Percentiles rank a stretch among this genome's conserved stretches.
These are phyloP conservation scores for Pachyrhynchus sulphureomaculatus DNA, from an alignment of 1,140 invertebrate genomes.

Conservation along the genomic window DNA sequence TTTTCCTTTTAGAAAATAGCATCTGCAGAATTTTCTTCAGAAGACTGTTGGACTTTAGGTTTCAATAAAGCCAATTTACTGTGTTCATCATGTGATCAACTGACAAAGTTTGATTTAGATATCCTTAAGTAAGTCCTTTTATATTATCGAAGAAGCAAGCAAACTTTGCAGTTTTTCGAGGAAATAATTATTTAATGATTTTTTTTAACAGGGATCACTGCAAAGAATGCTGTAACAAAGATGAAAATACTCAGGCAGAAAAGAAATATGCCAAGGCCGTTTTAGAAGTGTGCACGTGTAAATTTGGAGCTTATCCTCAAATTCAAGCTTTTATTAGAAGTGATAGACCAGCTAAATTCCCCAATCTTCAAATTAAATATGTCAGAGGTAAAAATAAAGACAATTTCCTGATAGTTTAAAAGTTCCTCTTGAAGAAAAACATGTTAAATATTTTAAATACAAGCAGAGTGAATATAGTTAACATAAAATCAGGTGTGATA, in stretches of 20 bases:
- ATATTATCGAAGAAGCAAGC: slow-evolving; percentile 2
- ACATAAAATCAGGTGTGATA: no score
- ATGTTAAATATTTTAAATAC: no score
- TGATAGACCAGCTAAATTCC: slow-evolving; percentile 80
- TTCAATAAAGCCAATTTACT: slow-evolving; percentile 83
- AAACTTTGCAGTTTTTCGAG: background rate
- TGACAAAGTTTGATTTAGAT: slow-evolving; percentile 75
- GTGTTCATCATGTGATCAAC: slow-evolving; percentile 85
- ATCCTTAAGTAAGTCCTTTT: slow-evolving; percentile 57
- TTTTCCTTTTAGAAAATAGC: slow-evolving; percentile 17
- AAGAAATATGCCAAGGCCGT: slow-evolving; percentile 83
- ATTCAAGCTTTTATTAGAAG: slow-evolving; percentile 95
- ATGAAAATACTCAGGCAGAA: slow-evolving; percentile 61
- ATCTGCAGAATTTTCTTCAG: slow-evolving; percentile 65
- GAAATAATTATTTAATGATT: no score
- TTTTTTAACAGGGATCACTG: slow-evolving; percentile 65
- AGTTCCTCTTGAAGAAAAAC: no score
- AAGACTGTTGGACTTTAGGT: slow-evolving; percentile 83
- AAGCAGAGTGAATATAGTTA: no score
- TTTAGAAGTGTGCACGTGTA: slow-evolving; percentile 91
- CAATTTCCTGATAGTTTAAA: background rate
- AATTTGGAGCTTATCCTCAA: slow-evolving; percentile 93
- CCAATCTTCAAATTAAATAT: slow-evolving; percentile 87
- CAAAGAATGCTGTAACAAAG: slow-evolving; percentile 70
- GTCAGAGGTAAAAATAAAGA: slow-evolving; percentile 60